phyloP scores from a whole-genome alignment of 2,797 vertebrate genomes.

The Anguilla marmorata region DNA sequence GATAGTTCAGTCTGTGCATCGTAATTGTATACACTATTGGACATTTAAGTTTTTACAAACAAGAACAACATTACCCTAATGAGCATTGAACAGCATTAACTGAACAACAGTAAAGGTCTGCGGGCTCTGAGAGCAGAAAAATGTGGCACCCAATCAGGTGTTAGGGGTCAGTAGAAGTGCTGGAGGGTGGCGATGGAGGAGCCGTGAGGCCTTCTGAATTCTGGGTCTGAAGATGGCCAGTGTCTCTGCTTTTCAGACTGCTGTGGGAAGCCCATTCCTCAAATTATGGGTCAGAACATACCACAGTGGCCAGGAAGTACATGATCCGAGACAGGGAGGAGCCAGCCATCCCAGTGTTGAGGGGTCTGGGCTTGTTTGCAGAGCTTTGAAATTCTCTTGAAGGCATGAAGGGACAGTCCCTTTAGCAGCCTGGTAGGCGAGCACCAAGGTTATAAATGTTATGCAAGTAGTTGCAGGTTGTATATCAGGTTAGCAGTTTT shows the following conservation, averaged over 20 bases:
- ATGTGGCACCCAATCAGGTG: background rate
- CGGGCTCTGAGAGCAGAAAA: background rate
- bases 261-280: too few species aligned
- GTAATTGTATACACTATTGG: too few species aligned
- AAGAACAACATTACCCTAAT: background rate
- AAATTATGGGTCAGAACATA: too few species aligned
- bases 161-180: background rate
- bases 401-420: background rate
- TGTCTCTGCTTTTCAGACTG: background rate
- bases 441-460: too few species aligned
- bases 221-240: background rate
- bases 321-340: background rate
- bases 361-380: background rate
- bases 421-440: background rate
- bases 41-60: background rate
- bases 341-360: background rate
- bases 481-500: too few species aligned
- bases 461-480: too few species aligned
- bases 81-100: too few species aligned
- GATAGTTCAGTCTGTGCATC: too few species aligned
- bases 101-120: background rate
- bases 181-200: too few species aligned
- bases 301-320: too few species aligned
- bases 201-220: background rate
- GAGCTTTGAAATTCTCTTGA: too few species aligned